Evolutionary conservation across 2,888 invertebrate species (phyloP), one percentile per base, ranked within the genome.

Genomic region (Catocala nupta): DNA sequence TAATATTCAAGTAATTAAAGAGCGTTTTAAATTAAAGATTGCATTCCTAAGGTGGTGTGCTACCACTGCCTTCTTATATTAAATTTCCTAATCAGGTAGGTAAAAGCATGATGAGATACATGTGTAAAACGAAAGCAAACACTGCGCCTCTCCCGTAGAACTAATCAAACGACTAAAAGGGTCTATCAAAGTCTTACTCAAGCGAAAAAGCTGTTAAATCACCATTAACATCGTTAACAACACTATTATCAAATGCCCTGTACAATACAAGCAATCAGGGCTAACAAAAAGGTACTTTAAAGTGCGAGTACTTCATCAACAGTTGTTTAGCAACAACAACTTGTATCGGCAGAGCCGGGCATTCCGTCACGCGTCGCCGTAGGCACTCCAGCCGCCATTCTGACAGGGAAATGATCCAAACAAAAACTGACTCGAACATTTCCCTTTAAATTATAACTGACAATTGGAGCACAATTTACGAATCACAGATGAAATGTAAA

Each of bases 361-460:
- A 87, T 88, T 86, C 87, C 86, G 81, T 85, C 88, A 86, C 85
- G 85, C 77, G 74, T 70, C 70, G 74, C 84, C 77, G 71, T 66
- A 76, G 83, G 81, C 78, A 42, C 39, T 66, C 45, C 48, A 12
- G 33, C 63, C 70, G 65, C 64, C 76, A 71, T 78, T 79, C 78
- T 82, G 84, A 86, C 85, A 78, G 82, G 75, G 74, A 83, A 85
- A 85, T 83, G 78, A 83, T 78, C 68, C 73, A 73, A 73, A 81
- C 83, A 81, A 85, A 87, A 81, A 80, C 63, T 55, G 44, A 59
- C 49, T 59, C 12, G 25, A 63, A 59, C 55, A 61, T 70, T 70
- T 70, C 63, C 36, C 51, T 65, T 68, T 69, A 66, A 72, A 67
- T 70, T 68, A 75, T 66, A 58, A 71, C 74, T 64, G 77, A 59